Evolutionary conservation across 1,140 invertebrate species (phyloP).

Genomic region (Coenobita brevimanus): DNA sequence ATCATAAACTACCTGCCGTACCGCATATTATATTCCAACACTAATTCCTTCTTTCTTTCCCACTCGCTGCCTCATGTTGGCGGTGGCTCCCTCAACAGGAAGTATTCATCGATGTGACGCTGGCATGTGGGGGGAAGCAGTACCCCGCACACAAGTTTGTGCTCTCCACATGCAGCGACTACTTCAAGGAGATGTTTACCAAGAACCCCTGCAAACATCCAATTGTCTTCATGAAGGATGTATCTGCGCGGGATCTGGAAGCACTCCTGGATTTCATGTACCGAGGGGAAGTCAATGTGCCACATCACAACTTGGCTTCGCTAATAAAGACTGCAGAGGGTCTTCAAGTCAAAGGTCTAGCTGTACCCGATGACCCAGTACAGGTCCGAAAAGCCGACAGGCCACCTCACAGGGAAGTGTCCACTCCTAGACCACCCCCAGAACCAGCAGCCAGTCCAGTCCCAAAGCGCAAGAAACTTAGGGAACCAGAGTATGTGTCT

Average conservation of each 20-base stretch:
- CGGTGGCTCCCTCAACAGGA: slow-evolving; percentile 50
- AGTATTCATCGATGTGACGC: slow-evolving; percentile 69
- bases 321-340: slow-evolving; percentile 72
- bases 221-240: slow-evolving; percentile 71
- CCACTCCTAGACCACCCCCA: slow-evolving; percentile 61
- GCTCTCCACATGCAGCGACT: slow-evolving; percentile 69
- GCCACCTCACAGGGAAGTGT: slow-evolving; percentile 43
- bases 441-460: slow-evolving; percentile 65
- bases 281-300: slow-evolving; percentile 72
- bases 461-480: slow-evolving; percentile 57
- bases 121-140: slow-evolving; percentile 68
- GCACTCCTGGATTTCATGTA: slow-evolving; percentile 73
- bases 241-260: slow-evolving; percentile 71
- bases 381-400: slow-evolving; percentile 59
- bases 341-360: slow-evolving; percentile 72
- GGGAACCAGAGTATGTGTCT: slow-evolving; percentile 58
- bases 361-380: slow-evolving; percentile 67
- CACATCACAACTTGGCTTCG: slow-evolving; percentile 71
- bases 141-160: slow-evolving; percentile 69
- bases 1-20: too few species aligned
- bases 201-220: slow-evolving; percentile 72
- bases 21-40: too few species aligned
- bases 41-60: not conserved
- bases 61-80: not conserved
- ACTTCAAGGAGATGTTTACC: slow-evolving; percentile 69